Evolutionary conservation across 2,888 invertebrate genomes (phyloP).

Genomic region (Macropis europaea): DNA sequence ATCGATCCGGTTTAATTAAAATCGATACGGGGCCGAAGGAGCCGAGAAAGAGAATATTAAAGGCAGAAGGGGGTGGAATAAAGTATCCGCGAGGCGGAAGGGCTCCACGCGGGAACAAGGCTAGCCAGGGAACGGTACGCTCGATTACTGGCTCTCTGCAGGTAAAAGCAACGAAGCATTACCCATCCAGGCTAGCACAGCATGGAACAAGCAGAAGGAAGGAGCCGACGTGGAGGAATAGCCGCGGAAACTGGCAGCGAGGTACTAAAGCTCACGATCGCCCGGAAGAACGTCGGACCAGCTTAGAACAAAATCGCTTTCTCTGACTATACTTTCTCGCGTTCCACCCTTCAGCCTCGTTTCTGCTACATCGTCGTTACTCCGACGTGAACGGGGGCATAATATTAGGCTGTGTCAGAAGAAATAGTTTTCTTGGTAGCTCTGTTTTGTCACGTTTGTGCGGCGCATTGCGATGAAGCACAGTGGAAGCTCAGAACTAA

Average conservation of each 20-base stretch:
- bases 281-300: background rate
- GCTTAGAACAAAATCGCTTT: background rate
- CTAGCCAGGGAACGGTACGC: slow-evolving; percentile 19
- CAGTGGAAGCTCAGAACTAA: too few relatives aligned
- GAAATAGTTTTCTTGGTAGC: too few relatives aligned
- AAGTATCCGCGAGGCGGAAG: background rate
- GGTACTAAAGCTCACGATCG: background rate
- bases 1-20: slow-evolving; percentile 49
- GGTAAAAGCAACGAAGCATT: slow-evolving; percentile 46
- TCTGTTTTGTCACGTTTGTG: too few relatives aligned
- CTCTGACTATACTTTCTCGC: too few relatives aligned
- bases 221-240: slow-evolving; percentile 5
- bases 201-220: slow-evolving; percentile 4
- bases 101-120: slow-evolving; percentile 2
- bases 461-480: too few relatives aligned
- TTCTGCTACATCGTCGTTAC: too few relatives aligned
- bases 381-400: too few relatives aligned
- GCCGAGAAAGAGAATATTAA: slow-evolving; percentile 11
- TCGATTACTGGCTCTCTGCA: slow-evolving; percentile 21
- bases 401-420: too few relatives aligned
- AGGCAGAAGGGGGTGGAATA: background rate
- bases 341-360: too few relatives aligned
- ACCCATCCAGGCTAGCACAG: slow-evolving; percentile 20
- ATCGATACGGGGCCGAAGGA: slow-evolving; percentile 21
- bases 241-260: background rate